phyloP scores from a whole-genome alignment of 2,888 invertebrate genomes.

The Drosophila fungiperda region DNA sequence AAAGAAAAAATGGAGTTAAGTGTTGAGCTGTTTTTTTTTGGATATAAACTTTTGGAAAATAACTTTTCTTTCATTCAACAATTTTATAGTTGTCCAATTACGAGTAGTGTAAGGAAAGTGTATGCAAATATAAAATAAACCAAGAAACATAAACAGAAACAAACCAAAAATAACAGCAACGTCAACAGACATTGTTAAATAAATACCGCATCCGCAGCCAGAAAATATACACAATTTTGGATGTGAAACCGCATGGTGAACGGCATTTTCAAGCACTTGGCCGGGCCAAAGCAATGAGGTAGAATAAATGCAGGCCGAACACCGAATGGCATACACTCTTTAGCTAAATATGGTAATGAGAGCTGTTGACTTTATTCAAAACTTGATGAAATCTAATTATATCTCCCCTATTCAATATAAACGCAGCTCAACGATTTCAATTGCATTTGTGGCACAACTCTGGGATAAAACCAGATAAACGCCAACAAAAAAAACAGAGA shows the following conservation, averaged over 20 bases:
- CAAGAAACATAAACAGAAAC: conserved; percentile 29
- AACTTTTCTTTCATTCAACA: conserved; percentile 39
- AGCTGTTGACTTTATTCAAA: neutral
- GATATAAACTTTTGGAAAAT: neutral
- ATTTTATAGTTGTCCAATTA: conserved; percentile 67
- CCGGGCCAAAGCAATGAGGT: conserved; percentile 21
- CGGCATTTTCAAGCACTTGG: conserved; percentile 33
- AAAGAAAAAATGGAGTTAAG: neutral
- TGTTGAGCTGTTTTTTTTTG: neutral
- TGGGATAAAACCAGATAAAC: neutral
- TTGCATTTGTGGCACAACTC: neutral
- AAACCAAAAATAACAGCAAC: conserved; percentile 35
- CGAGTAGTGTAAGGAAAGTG: conserved; percentile 33
- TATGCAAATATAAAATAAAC: conserved; percentile 59
- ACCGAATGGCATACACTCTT: conserved; percentile 27
- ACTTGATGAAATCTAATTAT: neutral
- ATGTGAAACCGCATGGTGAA: conserved; percentile 45
- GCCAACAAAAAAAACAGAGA: neutral
- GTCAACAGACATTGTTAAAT: conserved; percentile 54
- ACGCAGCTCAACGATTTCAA: neutral
- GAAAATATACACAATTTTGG: conserved; percentile 37
- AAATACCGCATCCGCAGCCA: conserved; percentile 41
- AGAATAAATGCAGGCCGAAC: conserved; percentile 1
- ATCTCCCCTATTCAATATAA: neutral
- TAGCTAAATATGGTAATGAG: neutral